These are phyloP conservation scores for Lissocephala sabroskyi DNA, from an alignment of 2,888 invertebrate genomes.

Conservation along the genomic window DNA sequence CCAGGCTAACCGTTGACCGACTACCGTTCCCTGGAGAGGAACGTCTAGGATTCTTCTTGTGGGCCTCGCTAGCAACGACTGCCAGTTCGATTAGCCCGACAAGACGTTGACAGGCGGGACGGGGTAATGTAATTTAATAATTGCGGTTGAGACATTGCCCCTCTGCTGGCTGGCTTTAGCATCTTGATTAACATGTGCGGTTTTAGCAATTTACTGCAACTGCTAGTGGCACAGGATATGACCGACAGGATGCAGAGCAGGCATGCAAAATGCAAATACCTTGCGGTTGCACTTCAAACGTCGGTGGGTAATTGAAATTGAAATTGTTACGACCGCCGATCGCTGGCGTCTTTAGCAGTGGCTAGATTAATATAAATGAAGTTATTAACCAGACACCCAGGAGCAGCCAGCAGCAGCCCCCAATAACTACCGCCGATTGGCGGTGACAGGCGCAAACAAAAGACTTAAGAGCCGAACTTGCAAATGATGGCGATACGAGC, in stretches of 20 bases:
- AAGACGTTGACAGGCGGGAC: background rate
- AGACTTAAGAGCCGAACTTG: conserved; percentile 40
- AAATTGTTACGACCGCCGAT: conserved; percentile 46
- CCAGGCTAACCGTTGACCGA: conserved; percentile 15
- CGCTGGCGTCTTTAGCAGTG: conserved; percentile 6
- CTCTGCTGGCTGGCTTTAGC: conserved; percentile 25
- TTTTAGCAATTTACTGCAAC: conserved; percentile 43
- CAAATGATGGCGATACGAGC: conserved; percentile 20
- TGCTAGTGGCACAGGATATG: conserved; percentile 45
- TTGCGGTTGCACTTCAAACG: conserved; percentile 47
- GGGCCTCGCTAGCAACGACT: conserved; percentile 2
- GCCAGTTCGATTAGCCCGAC: conserved; percentile 41
- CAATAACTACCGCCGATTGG: too few species aligned
- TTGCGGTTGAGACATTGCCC: conserved; percentile 46
- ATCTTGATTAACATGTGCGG: conserved; percentile 58
- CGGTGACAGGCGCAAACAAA: conserved; percentile 48
- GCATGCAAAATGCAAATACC: conserved; percentile 1
- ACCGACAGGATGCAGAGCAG: conserved; percentile 41
- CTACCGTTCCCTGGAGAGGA: conserved; percentile 22
- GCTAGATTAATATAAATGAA: conserved; percentile 55
- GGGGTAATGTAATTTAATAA: conserved; percentile 58
- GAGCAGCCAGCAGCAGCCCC: conserved; percentile 16
- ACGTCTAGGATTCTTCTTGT: background rate
- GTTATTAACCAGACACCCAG: conserved; percentile 37
- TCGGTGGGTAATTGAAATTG: conserved; percentile 50